phyloP scores from a whole-genome alignment of 2,888 invertebrate genomes.

The Aproaerema taeniolella region DNA sequence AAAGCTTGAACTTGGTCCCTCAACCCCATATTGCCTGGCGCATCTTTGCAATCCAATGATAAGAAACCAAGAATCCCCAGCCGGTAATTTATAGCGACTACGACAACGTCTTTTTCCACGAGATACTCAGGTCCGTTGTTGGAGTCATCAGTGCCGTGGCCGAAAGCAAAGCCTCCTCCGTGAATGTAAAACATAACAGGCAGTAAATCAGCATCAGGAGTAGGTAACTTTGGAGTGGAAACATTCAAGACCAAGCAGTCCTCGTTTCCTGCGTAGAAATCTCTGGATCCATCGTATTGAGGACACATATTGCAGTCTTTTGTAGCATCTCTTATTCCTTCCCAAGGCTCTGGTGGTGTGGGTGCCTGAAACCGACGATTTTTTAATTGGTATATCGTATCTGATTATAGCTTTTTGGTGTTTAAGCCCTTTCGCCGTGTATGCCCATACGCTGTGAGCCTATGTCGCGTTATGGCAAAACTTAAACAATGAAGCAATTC shows the following conservation, averaged over 20 bases:
- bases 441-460: too few relatives aligned
- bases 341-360: slow-evolving; percentile 49
- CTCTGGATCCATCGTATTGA: slow-evolving; percentile 30
- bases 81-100: slow-evolving; percentile 9
- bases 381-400: too few relatives aligned
- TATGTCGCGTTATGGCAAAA: too few relatives aligned
- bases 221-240: slow-evolving; percentile 40
- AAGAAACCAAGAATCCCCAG: slow-evolving; percentile 44
- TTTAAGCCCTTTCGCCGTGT: too few relatives aligned
- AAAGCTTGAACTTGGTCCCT: slow-evolving; percentile 54
- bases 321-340: slow-evolving; percentile 65
- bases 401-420: too few relatives aligned
- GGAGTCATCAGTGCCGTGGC: slow-evolving; percentile 39
- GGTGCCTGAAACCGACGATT: slow-evolving; percentile 53
- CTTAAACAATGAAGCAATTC: too few relatives aligned
- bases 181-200: slow-evolving; percentile 56
- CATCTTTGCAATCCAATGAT: slow-evolving; percentile 43
- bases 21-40: slow-evolving; percentile 52
- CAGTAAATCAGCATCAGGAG: slow-evolving; percentile 20
- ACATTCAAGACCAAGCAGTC: slow-evolving; percentile 58
- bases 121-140: slow-evolving; percentile 50
- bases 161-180: slow-evolving; percentile 50
- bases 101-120: slow-evolving; percentile 33
- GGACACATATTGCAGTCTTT: slow-evolving; percentile 29
- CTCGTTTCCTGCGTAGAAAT: slow-evolving; percentile 31